Evolutionary conservation across 2,113 vertebrate species (phyloP).

Genomic region (Cepphus grylle): DNA sequence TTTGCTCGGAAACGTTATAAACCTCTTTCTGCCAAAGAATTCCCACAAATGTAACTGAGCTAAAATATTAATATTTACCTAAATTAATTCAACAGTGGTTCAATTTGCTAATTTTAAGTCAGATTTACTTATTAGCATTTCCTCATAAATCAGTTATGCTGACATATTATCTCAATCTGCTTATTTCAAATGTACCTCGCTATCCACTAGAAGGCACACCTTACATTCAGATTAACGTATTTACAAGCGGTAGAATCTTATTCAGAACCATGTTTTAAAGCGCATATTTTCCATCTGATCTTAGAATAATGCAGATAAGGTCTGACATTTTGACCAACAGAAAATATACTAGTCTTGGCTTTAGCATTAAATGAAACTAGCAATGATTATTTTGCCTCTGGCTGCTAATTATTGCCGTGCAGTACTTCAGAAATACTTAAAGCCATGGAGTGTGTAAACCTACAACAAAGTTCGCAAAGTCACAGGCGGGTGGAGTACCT

Average conservation of each 20-base stretch:
- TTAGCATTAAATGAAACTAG: slow-evolving; percentile 59
- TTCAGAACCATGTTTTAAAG: not conserved
- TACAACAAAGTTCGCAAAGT: slow-evolving; percentile 7
- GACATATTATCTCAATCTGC: not conserved
- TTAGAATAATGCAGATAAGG: slow-evolving; percentile 37
- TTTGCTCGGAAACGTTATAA: not conserved
- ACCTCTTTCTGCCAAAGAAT: not conserved
- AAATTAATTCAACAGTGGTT: not conserved
- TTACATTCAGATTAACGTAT: not conserved
- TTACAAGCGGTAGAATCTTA: not conserved
- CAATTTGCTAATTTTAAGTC: not conserved
- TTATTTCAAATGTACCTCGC: not conserved
- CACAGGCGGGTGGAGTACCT: not conserved
- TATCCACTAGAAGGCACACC: slow-evolving; percentile 61
- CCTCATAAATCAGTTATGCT: not conserved
- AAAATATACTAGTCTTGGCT: slow-evolving; percentile 33
- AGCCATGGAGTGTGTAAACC: slow-evolving; percentile 35
- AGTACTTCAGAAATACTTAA: slow-evolving; percentile 58
- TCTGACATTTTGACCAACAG: slow-evolving; percentile 42
- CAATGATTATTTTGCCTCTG: slow-evolving; percentile 62
- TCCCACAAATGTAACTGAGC: not conserved
- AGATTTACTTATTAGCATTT: not conserved
- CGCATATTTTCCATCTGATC: slow-evolving; percentile 1
- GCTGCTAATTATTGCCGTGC: slow-evolving; percentile 36
- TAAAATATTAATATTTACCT: not conserved